Base-by-base conservation (phyloP, 2,888 invertebrate genomes). In the Yponomeuta cagnagella region DNA sequence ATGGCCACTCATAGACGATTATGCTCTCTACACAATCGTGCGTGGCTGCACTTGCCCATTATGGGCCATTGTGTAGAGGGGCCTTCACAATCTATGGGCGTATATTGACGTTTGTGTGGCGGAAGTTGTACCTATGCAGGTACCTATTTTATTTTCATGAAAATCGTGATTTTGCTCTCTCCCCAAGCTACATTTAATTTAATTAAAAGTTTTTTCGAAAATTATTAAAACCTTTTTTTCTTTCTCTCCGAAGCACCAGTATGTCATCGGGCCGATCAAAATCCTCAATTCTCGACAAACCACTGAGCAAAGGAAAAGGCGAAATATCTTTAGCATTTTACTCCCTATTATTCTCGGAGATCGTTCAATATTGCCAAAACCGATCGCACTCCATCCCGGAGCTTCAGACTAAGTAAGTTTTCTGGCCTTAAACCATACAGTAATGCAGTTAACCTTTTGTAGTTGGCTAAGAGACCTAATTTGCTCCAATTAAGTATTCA, bases 301-400 rank as follows among this genome's bases (percentile, higher is more conserved):
- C 97, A 1, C 85, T 98, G 1, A 97, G 97, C 77, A 97, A 97
- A 90, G 98, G 98, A 9, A 98, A 97, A 89, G 96, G 96, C 23
- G 98, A 98, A 93, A 96, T 98, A 72, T 98, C 98, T 69, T 89
- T 98, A 70, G 97, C 97, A 77, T 96, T 98, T 78, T 99, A 97
- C 89, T 98, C 99, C 1, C 93, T 99, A 69, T 93, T 99, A 72
- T 99, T 99, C 88, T 98, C 99, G 31, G 99, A 99, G 94, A 96
- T 99, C 74, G 98, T 99, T 1, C 98, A 99, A 85, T 99, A 99
- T 89, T 98, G 98, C 81, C 99, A 99, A 93, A 98, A 97, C 92
- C 95, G 97, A 78, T 98, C 98, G 10, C 97, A 97, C 82, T 98
- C 98, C 12, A 97, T 99, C 52, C 96, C 97, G n/a, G 98, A 99